Percentiles rank a stretch among this genome's conserved stretches.
Conservation (phyloP, 2,888 invertebrate genomes). For the Ochlodes sylvanus region DNA sequence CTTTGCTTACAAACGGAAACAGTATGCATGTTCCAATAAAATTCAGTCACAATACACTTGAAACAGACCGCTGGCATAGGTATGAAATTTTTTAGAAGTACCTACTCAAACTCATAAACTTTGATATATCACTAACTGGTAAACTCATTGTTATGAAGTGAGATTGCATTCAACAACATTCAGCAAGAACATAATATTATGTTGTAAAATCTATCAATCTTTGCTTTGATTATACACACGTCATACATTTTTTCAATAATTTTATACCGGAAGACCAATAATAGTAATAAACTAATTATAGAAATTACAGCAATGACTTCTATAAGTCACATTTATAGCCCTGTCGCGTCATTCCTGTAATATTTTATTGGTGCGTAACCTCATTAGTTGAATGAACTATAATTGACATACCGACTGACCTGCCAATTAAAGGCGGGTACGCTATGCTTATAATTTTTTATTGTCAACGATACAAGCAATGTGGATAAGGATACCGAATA, state of each 20-base stretch:
- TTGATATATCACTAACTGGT: no score
- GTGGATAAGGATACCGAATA: neutral
- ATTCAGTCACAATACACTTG: neutral
- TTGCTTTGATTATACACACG: no score
- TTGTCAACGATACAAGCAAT: conserved; percentile 4
- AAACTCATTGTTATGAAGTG: no score
- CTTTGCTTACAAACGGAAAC: conserved; percentile 10
- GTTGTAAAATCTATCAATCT: no score
- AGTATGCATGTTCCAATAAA: neutral
- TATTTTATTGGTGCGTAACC: conserved; percentile 64
- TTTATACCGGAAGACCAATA: neutral
- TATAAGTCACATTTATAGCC: conserved; percentile 29
- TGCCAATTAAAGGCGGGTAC: conserved; percentile 72
- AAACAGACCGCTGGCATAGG: neutral
- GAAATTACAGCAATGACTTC: conserved; percentile 1
- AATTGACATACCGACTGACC: conserved; percentile 84
- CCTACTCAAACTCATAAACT: no score
- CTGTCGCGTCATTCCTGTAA: conserved; percentile 46
- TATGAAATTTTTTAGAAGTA: neutral
- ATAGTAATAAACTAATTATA: neutral
- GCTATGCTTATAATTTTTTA: conserved; percentile 34
- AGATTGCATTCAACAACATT: no score
- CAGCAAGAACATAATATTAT: no score
- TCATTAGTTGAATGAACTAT: conserved; percentile 79
- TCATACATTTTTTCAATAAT: no score